phyloP scores from a whole-genome alignment of 1,140 invertebrate genomes.

The Cecropterus lyciades region DNA sequence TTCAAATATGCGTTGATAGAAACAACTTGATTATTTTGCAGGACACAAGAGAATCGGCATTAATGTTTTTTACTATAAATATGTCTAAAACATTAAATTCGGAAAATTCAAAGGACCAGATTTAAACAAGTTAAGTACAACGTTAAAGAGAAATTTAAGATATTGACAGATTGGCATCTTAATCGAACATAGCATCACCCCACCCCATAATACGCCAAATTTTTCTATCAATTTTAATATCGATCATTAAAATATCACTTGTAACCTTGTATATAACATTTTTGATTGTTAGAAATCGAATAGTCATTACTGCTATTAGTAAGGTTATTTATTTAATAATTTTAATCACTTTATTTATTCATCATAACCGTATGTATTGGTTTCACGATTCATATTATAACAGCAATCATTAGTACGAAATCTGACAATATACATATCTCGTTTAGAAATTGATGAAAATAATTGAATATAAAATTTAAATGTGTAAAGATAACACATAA shows the following conservation, averaged over 20 bases:
- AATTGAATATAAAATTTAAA: background rate
- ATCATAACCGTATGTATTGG: background rate
- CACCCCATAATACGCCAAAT: too few relatives aligned
- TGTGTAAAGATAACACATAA: background rate
- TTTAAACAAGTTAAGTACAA: too few relatives aligned
- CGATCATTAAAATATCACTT: background rate
- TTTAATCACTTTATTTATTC: constrained; percentile 6
- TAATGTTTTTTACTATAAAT: too few relatives aligned
- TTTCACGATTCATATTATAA: background rate
- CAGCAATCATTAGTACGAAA: constrained; percentile 17
- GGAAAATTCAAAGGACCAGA: too few relatives aligned
- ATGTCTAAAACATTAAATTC: too few relatives aligned
- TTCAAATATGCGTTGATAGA: too few relatives aligned
- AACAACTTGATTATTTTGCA: too few relatives aligned
- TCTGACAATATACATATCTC: constrained; percentile 28
- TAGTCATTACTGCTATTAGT: constrained; percentile 9
- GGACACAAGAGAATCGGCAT: too few relatives aligned
- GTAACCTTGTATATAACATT: constrained; percentile 6
- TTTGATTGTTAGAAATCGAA: constrained; percentile 2
- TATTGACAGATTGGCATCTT: too few relatives aligned
- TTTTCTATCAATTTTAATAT: too few relatives aligned
- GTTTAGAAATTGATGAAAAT: background rate
- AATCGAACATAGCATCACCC: too few relatives aligned
- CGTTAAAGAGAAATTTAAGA: too few relatives aligned
- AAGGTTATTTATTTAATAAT: constrained; percentile 16